phyloP scores from a whole-genome alignment of 2,797 vertebrate species.

The Pseudochirops corinnae region DNA sequence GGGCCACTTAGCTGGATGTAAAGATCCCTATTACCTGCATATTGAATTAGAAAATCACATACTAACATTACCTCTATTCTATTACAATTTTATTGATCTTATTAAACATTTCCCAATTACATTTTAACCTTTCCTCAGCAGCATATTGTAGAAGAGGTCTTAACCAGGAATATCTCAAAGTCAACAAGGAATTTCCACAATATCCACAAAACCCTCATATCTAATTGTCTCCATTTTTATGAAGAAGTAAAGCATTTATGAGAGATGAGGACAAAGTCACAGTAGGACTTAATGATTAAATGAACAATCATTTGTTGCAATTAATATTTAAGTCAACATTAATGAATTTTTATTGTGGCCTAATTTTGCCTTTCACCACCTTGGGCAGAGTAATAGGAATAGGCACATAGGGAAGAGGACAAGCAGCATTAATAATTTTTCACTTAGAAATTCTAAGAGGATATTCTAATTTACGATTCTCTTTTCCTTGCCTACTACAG shows the following conservation, averaged over 20 bases:
- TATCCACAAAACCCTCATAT: background rate
- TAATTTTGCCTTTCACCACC: background rate
- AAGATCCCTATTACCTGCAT: background rate
- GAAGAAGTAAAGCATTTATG: background rate
- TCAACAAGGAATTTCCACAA: background rate
- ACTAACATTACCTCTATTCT: background rate
- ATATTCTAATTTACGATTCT: background rate
- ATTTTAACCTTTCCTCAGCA: background rate
- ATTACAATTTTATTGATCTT: background rate
- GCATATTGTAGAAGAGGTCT: background rate
- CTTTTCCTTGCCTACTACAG: background rate
- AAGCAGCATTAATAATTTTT: background rate
- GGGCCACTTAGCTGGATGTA: background rate
- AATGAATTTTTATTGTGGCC: background rate
- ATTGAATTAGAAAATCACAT: background rate
- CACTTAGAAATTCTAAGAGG: background rate
- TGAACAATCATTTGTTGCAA: background rate
- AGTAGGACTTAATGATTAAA: background rate
- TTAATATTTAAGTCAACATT: background rate
- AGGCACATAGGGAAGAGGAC: background rate
- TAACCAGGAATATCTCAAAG: background rate
- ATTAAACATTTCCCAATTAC: background rate
- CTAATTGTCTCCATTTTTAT: background rate
- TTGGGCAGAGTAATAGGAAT: background rate
- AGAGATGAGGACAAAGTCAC: background rate